Evolutionary conservation across 2,888 invertebrate genomes (phyloP), one percentile per base, ranked within the genome.

Genomic region (Clitarchus hookeri): DNA sequence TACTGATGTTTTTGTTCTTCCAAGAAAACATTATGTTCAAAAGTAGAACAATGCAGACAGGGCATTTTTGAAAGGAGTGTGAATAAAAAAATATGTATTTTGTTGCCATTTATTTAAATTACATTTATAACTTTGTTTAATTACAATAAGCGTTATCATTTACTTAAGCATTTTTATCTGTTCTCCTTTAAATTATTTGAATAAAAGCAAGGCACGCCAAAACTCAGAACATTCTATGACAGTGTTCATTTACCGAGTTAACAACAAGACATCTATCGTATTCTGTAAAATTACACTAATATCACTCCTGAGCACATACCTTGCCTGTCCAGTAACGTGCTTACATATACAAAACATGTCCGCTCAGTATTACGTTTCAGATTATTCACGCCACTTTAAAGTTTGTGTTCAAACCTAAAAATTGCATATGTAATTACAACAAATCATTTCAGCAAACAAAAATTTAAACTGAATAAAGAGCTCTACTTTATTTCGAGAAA

Each of bases 151-250:
- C 65, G 65, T 65, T 65, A 65, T 65, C 6, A 65, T 65, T 65
- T 65, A 65, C n/a, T 19, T 65, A 65, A 65, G 65, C 65, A 65
- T 65, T 65, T 23, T 65, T 65, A 65, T 48, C 48, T 11, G 65
- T 65, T 19, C 16, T 65, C 16, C 8, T 65, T 65, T 65, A 65
- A 48, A 48, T 48, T 11, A 48, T 48, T 48, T 6, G 48, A 48
- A 65, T 23, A 65, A 65, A 65, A 65, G 65, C 65, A 65, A 65
- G 65, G 65, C 65, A 65, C 65, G 65, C 65, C 65, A 65, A 65
- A 65, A 65, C 48, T 65, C 65, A 65, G 65, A 65, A 65, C 23
- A n/a, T 65, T n/a, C 8, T 65, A 65, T 65, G 11, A 65, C 65
- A 65, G 23, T n/a, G 65, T 65, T 65, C n/a, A 65, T n/a, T 65